phyloP scores from a whole-genome alignment of 2,797 vertebrate genomes.

The Manis crassicaudata region DNA sequence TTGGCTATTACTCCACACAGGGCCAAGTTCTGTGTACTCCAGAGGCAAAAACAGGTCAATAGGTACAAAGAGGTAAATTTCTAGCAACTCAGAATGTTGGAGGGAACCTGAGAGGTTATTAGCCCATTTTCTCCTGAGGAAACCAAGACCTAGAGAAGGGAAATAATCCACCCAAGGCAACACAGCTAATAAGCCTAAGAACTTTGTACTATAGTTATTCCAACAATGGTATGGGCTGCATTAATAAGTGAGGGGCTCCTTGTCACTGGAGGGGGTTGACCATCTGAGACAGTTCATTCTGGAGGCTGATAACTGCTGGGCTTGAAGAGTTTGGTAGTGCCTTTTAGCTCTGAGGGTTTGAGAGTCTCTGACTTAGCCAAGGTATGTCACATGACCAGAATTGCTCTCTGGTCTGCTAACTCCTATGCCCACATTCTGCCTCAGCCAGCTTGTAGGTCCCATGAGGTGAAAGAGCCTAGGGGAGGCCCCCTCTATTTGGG shows the following conservation, averaged over 20 bases:
- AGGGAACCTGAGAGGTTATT: background rate
- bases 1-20: background rate
- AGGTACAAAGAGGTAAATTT: constrained; percentile 14
- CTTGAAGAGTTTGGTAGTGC: background rate
- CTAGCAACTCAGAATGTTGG: constrained; percentile 12
- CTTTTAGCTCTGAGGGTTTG: background rate
- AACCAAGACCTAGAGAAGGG: background rate
- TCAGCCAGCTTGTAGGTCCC: background rate
- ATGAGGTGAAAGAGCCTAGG: background rate
- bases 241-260: background rate
- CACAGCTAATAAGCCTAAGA: background rate
- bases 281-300: background rate
- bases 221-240: background rate
- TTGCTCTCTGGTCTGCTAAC: background rate
- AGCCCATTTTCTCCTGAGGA: constrained; percentile 38
- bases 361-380: background rate
- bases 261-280: background rate
- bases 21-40: background rate
- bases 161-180: constrained; percentile 11
- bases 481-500: background rate
- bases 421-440: background rate
- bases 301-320: background rate
- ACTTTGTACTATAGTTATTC: background rate
- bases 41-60: background rate
- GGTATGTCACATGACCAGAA: background rate